Base-by-base conservation (phyloP, 2,888 invertebrate genomes). In the Dexiosoma caninum region DNA sequence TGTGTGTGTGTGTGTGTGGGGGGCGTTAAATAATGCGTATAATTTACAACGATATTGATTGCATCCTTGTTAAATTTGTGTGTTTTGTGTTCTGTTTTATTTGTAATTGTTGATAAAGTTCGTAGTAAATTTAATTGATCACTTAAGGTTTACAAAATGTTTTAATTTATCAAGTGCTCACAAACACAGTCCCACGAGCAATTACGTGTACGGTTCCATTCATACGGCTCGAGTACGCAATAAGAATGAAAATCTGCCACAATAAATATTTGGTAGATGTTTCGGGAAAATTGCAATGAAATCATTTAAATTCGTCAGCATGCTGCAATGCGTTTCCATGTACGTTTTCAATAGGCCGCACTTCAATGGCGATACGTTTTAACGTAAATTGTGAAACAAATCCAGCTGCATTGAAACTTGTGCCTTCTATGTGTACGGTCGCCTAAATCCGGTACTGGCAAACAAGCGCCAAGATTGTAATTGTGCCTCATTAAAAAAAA, bases 41-140 rank as follows among this genome's bases (percentile, higher is more conserved):
- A 80, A 80, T 76, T 76, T 76, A 64, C 76, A 76, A 80, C 40
- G 46, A 66, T 80, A 80, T 80, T 71, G 79, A 80, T 75, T 75
- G 79, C 55, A 71, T 66, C 62, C 42, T 69, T 42, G 69, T 69
- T 14, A 57, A 69, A 62, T 49, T 70, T 19, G 19, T 42, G 32
- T 16, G 60, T 37, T 9, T 27, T 59, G 23, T 27, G n/a, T 23
- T 37, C 9, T 14, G 16, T n/a, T 78, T n/a, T 49, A 8, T 4
- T 2, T 40, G 21, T 32, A 59, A 35, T 59, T 51, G 59, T 53
- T 60, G 60, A 78, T 59, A 59, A 42, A 57, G 30, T 4, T 64
- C n/a, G 19, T 49, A 37, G 23, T 69, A 62, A 76, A 76, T 76
- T 76, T 76, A 80, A 80, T 80, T 76, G 76, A 71, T 80, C 76